Evolutionary conservation across 2,113 vertebrate species (phyloP), one percentile per base, ranked within the genome.

Genomic region (Donacobius atricapilla): DNA sequence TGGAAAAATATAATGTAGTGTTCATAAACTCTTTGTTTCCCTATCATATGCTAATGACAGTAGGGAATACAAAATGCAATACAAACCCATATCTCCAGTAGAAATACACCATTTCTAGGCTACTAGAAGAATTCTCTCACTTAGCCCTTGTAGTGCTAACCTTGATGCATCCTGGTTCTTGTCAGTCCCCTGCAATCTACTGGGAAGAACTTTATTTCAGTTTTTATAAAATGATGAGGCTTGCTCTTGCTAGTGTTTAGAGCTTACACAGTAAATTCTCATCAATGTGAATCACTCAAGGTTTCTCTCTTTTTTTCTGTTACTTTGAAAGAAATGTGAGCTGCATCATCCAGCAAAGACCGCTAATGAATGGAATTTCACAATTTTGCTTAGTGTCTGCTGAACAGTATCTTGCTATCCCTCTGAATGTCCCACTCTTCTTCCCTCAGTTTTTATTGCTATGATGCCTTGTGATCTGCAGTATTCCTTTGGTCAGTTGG

Each of bases 101-200:
- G 63, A 93, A 45, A 79, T 35, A 81, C 15, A 65, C 47, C 88
- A 23, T 79, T 97, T 42, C 51, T 87, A 88, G 72, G 73, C 4
- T 3, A 50, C 48, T 80, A 82, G 17, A 81, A 96, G 48, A 70
- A 53, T n/a, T 83, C n/a, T 81, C n/a, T 89, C 1, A 0, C 71
- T 47, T 47, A 81, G 22, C 25, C 37, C 66, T 97, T 92, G 19
- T 33, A 84, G 66, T 81, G 42, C 72, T 57, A 95, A 94, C 18
- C 69, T 60, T 92, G 97, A 89, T 76, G 72, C 64, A 89, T 94
- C 82, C 42, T 79, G 23, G 31, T 95, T 96, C 72, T 64, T 96
- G 91, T 94, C 84, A 94, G 39, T 31, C 31, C 94, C 33, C 73
- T 63, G 82, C 53, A 88, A n/a, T 80, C 63, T 95, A 30, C 31